Conservation (phyloP, 2,797 vertebrate genomes). For the Peromyscus nudipes region DNA sequence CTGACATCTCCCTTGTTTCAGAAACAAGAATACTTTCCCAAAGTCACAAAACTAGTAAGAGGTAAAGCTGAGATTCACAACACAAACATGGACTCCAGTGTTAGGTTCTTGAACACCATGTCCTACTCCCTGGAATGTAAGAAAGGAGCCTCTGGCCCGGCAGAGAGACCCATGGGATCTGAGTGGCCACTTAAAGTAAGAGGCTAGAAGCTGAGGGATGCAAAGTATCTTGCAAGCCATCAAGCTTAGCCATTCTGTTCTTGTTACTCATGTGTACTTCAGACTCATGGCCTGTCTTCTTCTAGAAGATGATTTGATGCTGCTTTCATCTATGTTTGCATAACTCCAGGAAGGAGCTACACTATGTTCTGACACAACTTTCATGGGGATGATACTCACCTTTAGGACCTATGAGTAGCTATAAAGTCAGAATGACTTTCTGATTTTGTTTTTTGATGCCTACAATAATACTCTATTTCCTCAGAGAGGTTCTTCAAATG, state of each 20-base stretch:
- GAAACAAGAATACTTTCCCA: neutral
- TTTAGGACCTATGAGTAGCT: neutral
- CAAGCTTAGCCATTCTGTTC: neutral
- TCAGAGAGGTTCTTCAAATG: neutral
- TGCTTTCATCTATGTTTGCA: neutral
- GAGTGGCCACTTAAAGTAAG: neutral
- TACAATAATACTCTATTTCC: neutral
- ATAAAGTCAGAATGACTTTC: neutral
- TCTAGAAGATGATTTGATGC: neutral
- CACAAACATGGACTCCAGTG: neutral
- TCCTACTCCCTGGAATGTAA: neutral
- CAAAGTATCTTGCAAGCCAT: neutral
- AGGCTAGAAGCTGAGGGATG: neutral
- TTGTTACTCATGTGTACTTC: neutral
- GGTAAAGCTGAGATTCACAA: neutral
- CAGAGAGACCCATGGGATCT: too few relatives aligned
- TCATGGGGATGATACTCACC: neutral
- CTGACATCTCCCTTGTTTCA: neutral
- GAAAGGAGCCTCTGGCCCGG: neutral
- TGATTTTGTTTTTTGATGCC: neutral
- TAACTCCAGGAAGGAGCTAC: neutral
- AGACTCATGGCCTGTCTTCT: neutral
- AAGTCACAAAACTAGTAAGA: neutral
- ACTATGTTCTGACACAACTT: neutral
- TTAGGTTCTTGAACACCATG: neutral